These are phyloP conservation scores for Aspidoscelis tigris DNA, from an alignment of 2,113 vertebrate species.

Conservation along the genomic window DNA sequence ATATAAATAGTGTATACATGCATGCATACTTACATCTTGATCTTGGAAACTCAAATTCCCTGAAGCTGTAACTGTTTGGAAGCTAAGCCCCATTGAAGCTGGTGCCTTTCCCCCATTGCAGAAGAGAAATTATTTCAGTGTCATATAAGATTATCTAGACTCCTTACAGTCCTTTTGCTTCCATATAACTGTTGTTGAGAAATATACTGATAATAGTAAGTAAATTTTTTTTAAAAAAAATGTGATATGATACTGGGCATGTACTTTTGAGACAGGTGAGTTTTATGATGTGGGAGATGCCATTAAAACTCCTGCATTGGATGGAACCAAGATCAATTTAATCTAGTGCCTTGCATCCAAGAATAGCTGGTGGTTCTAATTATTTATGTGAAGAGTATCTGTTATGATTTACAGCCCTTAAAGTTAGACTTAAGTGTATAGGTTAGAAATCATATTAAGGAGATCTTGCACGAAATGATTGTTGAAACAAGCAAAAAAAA, in stretches of 20 bases:
- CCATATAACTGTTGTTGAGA: background rate
- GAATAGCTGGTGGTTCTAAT: background rate
- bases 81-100: background rate
- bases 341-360: background rate
- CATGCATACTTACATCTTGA: no score
- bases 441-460: background rate
- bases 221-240: no score
- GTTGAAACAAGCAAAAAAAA: no score
- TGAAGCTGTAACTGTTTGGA: background rate
- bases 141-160: background rate
- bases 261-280: background rate
- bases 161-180: background rate
- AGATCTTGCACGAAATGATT: background rate
- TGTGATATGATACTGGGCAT: no score
- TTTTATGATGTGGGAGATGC: background rate
- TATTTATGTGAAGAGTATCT: background rate
- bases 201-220: no score
- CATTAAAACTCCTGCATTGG: background rate
- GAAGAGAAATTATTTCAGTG: background rate
- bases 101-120: background rate
- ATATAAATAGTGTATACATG: no score
- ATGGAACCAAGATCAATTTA: background rate
- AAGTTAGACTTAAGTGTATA: background rate
- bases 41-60: background rate
- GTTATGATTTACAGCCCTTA: background rate